Evolutionary conservation across 2,113 vertebrate genomes (phyloP), one percentile per base, ranked within the genome.

Genomic region (Amphiprion ocellaris): DNA sequence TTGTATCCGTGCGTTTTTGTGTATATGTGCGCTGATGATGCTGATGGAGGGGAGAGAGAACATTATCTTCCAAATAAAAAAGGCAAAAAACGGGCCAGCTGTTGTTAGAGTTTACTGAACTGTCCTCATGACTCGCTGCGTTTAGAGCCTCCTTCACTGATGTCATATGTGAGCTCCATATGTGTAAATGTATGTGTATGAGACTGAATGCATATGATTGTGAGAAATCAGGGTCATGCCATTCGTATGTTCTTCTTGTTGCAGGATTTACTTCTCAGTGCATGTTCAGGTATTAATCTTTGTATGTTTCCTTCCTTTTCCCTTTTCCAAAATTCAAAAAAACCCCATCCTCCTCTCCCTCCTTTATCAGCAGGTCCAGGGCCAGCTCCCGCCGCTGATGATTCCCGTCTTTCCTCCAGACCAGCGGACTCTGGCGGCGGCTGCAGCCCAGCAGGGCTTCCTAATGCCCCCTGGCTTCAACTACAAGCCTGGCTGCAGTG

Each of bases 401-500:
- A 99, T 99, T 83, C 98, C 98, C 0, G 97, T 99, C 86, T 99
- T 99, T 86, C 97, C 97, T 88, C 97, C 97, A 56, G 97, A 99
- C 92, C 98, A 99, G 87, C 96, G 97, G 94, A 97, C 97, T n/a
- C 93, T 99, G 92, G 98, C 97, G 53, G 98, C 97, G 23, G 97
- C 98, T 10, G 95, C 95, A 2, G 98, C 98, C 79, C 98, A 99
- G 91, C 98, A 99, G 93, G 98, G 98, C 89, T 99, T 99, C 94
- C 96, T 99, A 26, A 96, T 99, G 92, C 98, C 97, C 85, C 96
- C 98, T n/a, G 97, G 98, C 79, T 99, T 99, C 95, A 98, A 97
- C 95, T 99, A 99, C 94, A 99, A 99, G 91, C 96, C 98, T 53
- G 98, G 97, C 93, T 99, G 98, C 93, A 99, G 98, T 99, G 92